Percentiles rank a stretch among this genome's conserved stretches.
phyloP scores from a whole-genome alignment of 1,140 invertebrate species.

The Neodiprion lecontei region DNA sequence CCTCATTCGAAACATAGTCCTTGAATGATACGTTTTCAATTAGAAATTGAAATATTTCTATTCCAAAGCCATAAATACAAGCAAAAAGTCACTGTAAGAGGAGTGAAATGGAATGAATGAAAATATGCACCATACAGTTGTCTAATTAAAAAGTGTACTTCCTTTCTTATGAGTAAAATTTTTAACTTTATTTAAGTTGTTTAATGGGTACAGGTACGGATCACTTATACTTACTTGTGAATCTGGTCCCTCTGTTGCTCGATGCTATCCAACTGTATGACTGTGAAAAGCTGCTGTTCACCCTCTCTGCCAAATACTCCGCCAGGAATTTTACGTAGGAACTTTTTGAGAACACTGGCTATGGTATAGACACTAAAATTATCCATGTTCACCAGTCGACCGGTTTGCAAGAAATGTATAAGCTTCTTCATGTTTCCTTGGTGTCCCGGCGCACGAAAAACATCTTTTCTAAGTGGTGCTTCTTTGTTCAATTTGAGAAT shows the following conservation, averaged over 20 bases:
- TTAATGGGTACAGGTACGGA: background rate
- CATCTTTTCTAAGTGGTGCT: conserved; percentile 89
- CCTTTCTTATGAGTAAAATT: too few relatives aligned
- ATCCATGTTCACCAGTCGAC: conserved; percentile 95
- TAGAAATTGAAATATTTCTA: too few relatives aligned
- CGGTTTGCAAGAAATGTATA: conserved; percentile 93
- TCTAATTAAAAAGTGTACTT: too few relatives aligned
- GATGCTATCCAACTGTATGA: conserved; percentile 80
- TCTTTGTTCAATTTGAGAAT: conserved; percentile 95
- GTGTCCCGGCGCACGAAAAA: conserved; percentile 93
- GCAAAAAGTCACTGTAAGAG: too few relatives aligned
- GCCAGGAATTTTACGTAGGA: conserved; percentile 95
- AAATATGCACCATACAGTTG: too few relatives aligned
- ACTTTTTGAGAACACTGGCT: conserved; percentile 97
- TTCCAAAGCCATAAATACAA: too few relatives aligned
- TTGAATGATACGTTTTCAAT: too few relatives aligned
- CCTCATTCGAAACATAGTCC: too few relatives aligned
- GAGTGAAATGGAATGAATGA: too few relatives aligned
- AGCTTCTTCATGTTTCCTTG: conserved; percentile 96
- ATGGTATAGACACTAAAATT: conserved; percentile 98
- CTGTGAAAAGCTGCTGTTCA: conserved; percentile 89
- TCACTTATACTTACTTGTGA: conserved; percentile 73
- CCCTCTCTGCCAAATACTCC: conserved; percentile 93
- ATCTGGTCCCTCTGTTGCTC: conserved; percentile 90
- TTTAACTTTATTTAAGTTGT: background rate